Conservation (phyloP, 2,888 invertebrate species). For the Ommatoiulus sabulosus region DNA sequence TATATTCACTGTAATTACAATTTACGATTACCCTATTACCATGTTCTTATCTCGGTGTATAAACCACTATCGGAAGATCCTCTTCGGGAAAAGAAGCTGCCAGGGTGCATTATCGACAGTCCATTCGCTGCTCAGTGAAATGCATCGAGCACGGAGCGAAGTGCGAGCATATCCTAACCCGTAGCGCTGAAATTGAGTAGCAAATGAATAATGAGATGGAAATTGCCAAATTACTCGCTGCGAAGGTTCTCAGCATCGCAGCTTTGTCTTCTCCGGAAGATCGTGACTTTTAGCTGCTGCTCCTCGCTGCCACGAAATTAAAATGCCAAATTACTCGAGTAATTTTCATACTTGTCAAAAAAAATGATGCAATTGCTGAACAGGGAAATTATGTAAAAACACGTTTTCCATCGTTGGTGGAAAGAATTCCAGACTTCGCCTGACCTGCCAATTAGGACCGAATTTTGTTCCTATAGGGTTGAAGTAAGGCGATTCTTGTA, state of each 20-base stretch:
- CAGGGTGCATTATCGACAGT: constrained; percentile 16
- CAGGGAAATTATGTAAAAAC: not conserved
- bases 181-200: constrained; percentile 22
- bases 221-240: constrained; percentile 40
- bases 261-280: not conserved
- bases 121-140: constrained; percentile 1
- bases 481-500: no score
- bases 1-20: constrained; percentile 31
- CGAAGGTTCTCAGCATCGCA: not conserved
- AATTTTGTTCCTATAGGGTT: no score
- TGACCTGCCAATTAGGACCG: no score
- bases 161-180: not conserved
- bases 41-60: not conserved
- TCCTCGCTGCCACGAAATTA: not conserved
- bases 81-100: constrained; percentile 2
- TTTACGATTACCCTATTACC: constrained; percentile 28
- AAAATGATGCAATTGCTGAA: not conserved
- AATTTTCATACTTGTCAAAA: not conserved
- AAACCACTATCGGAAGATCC: constrained; percentile 9
- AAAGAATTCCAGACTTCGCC: no score
- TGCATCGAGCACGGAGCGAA: not conserved
- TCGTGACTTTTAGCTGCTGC: not conserved
- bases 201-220: constrained; percentile 43
- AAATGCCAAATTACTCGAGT: not conserved
- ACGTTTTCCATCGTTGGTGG: no score